Percentiles rank a stretch among this genome's conserved stretches.
These are phyloP conservation scores for Ia io DNA, from an alignment of 2,113 vertebrate genomes.

Conservation along the genomic window DNA sequence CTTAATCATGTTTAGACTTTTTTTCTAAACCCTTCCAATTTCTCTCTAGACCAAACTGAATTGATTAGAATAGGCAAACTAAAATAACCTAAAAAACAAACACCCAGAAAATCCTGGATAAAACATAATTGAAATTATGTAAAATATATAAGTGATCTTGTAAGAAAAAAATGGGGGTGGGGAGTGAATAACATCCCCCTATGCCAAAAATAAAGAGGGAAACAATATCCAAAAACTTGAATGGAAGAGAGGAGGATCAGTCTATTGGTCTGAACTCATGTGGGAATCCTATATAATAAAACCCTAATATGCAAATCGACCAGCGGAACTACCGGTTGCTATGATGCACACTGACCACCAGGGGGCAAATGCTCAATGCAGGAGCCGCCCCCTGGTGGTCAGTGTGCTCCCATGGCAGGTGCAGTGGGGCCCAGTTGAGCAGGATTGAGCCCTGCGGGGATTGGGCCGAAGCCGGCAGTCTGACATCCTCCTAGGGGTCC, in stretches of 20 bases:
- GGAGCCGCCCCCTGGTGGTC: too few relatives aligned
- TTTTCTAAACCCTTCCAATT: background rate
- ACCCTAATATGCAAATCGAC: too few relatives aligned
- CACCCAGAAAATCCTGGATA: background rate
- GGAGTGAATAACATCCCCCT: background rate
- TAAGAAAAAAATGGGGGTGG: background rate
- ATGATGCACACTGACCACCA: too few relatives aligned
- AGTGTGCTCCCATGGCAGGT: too few relatives aligned
- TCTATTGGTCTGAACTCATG: background rate
- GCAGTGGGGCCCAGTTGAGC: too few relatives aligned
- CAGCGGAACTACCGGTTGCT: too few relatives aligned
- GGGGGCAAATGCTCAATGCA: too few relatives aligned
- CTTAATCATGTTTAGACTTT: background rate
- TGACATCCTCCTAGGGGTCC: too few relatives aligned
- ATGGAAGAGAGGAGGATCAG: accelerated
- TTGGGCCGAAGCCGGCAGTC: too few relatives aligned
- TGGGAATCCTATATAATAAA: background rate
- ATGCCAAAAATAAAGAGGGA: background rate
- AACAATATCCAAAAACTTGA: background rate
- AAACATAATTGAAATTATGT: background rate
- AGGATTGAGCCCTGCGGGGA: too few relatives aligned
- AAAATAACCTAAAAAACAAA: background rate
- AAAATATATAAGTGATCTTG: background rate
- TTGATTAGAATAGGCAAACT: background rate
- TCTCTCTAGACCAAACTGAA: background rate